Conservation (phyloP, 2,113 vertebrate species). For the Boulengeromyrus knoepffleri region DNA sequence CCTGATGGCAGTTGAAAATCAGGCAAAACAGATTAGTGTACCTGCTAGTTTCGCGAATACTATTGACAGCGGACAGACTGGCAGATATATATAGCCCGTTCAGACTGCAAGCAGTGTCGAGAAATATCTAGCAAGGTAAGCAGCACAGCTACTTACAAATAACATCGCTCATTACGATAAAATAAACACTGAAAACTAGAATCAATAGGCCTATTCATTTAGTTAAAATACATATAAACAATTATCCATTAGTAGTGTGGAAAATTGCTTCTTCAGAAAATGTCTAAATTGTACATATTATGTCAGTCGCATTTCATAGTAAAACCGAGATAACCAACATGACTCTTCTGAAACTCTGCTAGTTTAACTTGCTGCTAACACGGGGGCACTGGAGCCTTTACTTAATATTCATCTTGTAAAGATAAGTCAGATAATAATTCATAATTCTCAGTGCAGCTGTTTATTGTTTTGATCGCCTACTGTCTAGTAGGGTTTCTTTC, state of each 20-base stretch:
- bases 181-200: background rate
- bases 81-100: background rate
- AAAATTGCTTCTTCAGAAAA: background rate
- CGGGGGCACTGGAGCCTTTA: background rate
- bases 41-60: background rate
- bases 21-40: background rate
- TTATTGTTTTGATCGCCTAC: background rate
- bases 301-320: background rate
- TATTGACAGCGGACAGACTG: background rate
- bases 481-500: background rate
- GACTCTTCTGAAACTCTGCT: background rate
- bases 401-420: background rate
- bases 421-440: background rate
- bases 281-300: background rate
- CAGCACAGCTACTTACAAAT: background rate
- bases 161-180: background rate
- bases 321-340: background rate
- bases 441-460: background rate
- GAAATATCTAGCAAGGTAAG: background rate
- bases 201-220: background rate
- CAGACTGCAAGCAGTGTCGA: background rate
- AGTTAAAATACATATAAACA: background rate
- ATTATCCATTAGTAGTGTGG: background rate
- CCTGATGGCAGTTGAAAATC: background rate
- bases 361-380: background rate